A percentile compares a stretch with the other conserved stretches of the same genome.
phyloP scores from a whole-genome alignment of 1,140 invertebrate genomes.

The Euglossa dilemma region DNA sequence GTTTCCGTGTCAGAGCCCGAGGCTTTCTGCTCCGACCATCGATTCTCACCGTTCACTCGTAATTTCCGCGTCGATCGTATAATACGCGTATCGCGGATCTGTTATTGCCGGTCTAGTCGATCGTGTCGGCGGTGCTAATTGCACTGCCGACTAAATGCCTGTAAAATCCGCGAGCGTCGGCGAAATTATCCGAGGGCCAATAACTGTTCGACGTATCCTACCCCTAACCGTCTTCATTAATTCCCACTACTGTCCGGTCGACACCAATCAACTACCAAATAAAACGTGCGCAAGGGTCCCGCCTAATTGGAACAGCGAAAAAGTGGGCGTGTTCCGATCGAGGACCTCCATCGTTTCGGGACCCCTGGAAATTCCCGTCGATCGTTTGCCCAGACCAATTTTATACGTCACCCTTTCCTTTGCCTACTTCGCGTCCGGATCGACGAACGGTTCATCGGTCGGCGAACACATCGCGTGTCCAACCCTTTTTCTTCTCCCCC shows the following conservation, averaged over 20 bases:
- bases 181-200: slow-evolving; percentile 35
- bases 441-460: background rate
- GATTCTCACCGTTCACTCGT: background rate
- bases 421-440: slow-evolving; percentile 3
- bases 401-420: slow-evolving; percentile 41
- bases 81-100: background rate
- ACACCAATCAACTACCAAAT: slow-evolving; percentile 67
- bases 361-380: slow-evolving; percentile 47
- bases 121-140: slow-evolving; percentile 27
- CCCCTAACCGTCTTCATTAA: slow-evolving; percentile 64
- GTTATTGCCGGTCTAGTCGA: slow-evolving; percentile 4
- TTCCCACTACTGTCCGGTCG: slow-evolving; percentile 63
- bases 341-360: slow-evolving; percentile 53
- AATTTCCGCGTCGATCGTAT: slow-evolving; percentile 20
- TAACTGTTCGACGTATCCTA: slow-evolving; percentile 52
- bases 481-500: background rate
- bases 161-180: slow-evolving; percentile 34
- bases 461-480: background rate
- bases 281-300: slow-evolving; percentile 57
- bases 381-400: slow-evolving; percentile 53
- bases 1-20: background rate
- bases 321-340: slow-evolving; percentile 71
- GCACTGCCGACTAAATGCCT: slow-evolving; percentile 5
- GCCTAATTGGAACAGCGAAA: slow-evolving; percentile 76
- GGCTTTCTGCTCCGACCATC: background rate